These are phyloP conservation scores for Seriola aureovittata DNA, from an alignment of 2,113 vertebrate genomes.

Conservation along the genomic window DNA sequence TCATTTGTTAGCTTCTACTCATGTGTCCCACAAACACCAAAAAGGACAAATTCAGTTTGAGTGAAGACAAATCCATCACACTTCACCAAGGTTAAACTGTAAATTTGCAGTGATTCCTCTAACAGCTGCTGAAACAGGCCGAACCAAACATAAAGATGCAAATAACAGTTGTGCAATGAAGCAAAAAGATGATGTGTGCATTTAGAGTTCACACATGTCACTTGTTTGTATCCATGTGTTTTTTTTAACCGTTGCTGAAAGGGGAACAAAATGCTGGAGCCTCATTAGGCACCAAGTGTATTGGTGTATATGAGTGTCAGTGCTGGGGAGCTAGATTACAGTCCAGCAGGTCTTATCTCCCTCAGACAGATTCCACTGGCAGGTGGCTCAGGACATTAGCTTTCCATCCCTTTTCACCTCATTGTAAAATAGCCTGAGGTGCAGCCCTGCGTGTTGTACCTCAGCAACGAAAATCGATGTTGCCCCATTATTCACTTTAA, in stretches of 20 bases:
- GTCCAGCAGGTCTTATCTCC: constrained; percentile 60
- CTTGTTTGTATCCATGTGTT: background rate
- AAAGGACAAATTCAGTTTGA: background rate
- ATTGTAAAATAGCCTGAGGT: constrained; percentile 24
- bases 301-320: constrained; percentile 37
- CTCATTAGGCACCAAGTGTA: constrained; percentile 46
- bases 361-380: constrained; percentile 61
- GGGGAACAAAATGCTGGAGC: constrained; percentile 9
- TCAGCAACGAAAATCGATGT: background rate
- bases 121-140: background rate
- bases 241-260: constrained; percentile 6
- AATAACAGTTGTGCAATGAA: too few species aligned
- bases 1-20: background rate
- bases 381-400: constrained; percentile 43
- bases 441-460: background rate
- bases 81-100: background rate
- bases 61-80: background rate
- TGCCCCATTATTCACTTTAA: background rate
- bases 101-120: background rate
- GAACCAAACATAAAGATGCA: background rate
- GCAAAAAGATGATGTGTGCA: too few species aligned
- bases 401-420: constrained; percentile 48
- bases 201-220: too few species aligned
- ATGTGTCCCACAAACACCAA: background rate
- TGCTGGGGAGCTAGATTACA: constrained; percentile 45